Percentiles rank a stretch among this genome's conserved stretches.
Evolutionary conservation across 2,797 vertebrate genomes (phyloP).

Genomic region (Etheostoma perlongum): DNA sequence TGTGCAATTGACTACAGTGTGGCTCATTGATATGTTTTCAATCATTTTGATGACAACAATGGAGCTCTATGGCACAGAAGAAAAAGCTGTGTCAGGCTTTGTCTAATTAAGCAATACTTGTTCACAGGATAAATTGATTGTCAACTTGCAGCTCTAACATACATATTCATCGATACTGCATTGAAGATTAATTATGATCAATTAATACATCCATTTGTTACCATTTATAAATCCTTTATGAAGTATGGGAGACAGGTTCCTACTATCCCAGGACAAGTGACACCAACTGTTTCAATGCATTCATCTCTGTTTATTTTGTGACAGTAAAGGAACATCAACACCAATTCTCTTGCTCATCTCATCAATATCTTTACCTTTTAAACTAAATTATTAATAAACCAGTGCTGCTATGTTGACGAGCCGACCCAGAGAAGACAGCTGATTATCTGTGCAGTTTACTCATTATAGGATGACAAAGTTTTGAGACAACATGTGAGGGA

Average conservation of each 20-base stretch:
- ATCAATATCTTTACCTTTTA: not conserved
- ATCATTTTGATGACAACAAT: not conserved
- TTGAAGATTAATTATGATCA: not conserved
- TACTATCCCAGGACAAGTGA: not conserved
- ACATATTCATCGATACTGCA: not conserved
- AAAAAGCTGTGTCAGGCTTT: not conserved
- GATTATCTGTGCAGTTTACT: conserved; percentile 37
- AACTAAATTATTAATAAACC: conserved; percentile 45
- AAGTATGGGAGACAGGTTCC: not conserved
- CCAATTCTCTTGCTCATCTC: conserved; percentile 11
- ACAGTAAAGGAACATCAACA: not conserved
- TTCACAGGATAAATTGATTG: not conserved
- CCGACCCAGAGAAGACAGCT: conserved; percentile 1
- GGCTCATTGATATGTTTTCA: not conserved
- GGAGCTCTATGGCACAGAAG: not conserved
- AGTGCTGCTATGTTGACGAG: conserved; percentile 3
- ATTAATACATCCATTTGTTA: not conserved
- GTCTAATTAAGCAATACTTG: not conserved
- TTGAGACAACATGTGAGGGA: conserved; percentile 63
- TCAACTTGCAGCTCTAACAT: not conserved
- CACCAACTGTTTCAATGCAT: not conserved
- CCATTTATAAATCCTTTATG: not conserved
- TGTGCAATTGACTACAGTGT: not conserved
- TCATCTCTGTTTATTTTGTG: not conserved
- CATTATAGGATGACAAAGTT: conserved; percentile 41